These are phyloP conservation scores for Pseudorectes ferrugineus DNA, from an alignment of 2,113 vertebrate genomes.

Conservation along the genomic window DNA sequence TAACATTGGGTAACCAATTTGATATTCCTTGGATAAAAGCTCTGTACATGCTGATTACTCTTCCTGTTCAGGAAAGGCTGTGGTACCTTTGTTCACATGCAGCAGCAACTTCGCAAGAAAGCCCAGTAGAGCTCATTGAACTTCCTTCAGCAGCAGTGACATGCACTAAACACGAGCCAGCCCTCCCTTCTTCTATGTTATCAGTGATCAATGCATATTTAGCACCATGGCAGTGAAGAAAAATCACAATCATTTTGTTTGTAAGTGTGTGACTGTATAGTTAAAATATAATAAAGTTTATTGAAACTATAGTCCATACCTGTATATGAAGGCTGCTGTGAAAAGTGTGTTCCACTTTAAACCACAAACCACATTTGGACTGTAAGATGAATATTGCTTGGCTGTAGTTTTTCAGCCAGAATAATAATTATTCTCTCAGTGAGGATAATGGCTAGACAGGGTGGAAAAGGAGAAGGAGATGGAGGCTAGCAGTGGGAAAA, in stretches of 20 bases:
- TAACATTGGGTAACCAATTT: background rate
- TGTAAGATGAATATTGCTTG: background rate
- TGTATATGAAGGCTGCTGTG: background rate
- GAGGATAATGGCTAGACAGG: background rate
- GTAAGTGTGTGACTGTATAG: background rate
- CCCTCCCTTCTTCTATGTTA: background rate
- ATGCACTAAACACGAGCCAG: background rate
- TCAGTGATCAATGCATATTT: background rate
- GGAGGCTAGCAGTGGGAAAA: background rate
- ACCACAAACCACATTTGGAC: background rate
- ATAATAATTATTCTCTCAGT: background rate
- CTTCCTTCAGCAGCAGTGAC: background rate
- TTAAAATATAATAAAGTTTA: background rate
- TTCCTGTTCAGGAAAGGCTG: background rate
- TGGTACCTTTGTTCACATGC: background rate
- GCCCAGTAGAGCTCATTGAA: background rate
- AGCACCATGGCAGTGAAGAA: background rate
- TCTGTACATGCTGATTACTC: background rate
- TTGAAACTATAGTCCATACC: background rate
- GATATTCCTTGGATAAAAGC: conserved; percentile 9
- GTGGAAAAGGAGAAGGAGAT: background rate
- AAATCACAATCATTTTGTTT: background rate
- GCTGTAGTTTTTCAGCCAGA: background rate
- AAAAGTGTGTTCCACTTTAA: background rate
- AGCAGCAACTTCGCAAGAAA: background rate